Evolutionary conservation across 2,888 invertebrate genomes (phyloP).

Genomic region (Drosophila rubida): DNA sequence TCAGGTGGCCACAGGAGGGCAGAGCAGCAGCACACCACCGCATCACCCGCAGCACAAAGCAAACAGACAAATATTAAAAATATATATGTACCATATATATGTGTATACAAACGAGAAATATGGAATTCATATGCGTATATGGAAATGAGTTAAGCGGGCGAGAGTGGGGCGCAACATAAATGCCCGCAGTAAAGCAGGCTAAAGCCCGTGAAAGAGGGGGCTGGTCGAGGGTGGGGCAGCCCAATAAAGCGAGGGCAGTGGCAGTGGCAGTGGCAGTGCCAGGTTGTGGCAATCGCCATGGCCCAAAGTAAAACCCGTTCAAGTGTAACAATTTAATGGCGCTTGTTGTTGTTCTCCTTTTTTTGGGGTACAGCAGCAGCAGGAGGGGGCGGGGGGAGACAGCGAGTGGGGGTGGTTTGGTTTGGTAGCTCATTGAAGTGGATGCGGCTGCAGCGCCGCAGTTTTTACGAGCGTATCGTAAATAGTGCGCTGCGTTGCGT

Average conservation of each 20-base stretch:
- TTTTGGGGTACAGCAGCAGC: neutral
- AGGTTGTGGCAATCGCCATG: constrained; percentile 62
- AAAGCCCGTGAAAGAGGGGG: neutral
- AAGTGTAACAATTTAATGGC: constrained; percentile 83
- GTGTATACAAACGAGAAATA: constrained; percentile 48
- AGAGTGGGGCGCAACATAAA: constrained; percentile 17
- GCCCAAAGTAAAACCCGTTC: constrained; percentile 79
- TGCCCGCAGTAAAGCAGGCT: constrained; percentile 30
- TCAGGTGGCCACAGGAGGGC: neutral
- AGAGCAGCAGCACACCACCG: neutral
- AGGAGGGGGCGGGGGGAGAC: neutral
- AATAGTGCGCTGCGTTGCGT: too few relatives aligned
- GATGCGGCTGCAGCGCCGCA: constrained; percentile 48
- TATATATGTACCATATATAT: constrained; percentile 30
- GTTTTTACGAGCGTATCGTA: constrained; percentile 70
- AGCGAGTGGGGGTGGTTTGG: neutral
- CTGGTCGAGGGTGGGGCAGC: neutral
- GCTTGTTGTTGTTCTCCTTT: constrained; percentile 56
- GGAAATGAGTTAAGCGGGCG: constrained; percentile 67
- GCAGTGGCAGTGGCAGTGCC: constrained; percentile 30
- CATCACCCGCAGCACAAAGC: constrained; percentile 22
- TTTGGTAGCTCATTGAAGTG: constrained; percentile 50
- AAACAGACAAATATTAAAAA: constrained; percentile 62
- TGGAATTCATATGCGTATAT: constrained; percentile 69
- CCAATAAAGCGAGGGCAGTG: constrained; percentile 34